Evolutionary conservation across 2,888 invertebrate species (phyloP), one percentile per base, ranked within the genome.

Genomic region (Acrobasis consociella): DNA sequence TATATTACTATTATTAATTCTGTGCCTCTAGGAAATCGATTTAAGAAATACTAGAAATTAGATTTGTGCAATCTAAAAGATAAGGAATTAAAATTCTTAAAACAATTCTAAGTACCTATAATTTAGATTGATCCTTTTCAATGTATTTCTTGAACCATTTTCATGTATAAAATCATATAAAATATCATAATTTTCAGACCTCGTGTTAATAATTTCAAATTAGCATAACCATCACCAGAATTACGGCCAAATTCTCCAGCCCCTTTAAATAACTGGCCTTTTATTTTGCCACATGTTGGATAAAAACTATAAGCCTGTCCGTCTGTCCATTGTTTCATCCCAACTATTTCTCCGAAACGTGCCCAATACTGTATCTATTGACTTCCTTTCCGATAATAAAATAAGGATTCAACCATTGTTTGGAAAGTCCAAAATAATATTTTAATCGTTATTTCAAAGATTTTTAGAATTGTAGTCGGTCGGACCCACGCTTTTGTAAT

Each of bases 331-430:
- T 89, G 89, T 90, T 87, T 89, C 85, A 87, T 74, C 73, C 75
- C 78, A 80, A 73, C 69, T 76, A 77, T 82, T 88, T 89, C 89
- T 69, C 67, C 77, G 89, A 89, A 89, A 76, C 69, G 65, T 74
- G 68, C 66, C 77, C 82, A 83, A 86, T 88, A 85, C 79, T 76
- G 80, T 89, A 89, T 89, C 89, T 89, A 83, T 89, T 84, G 83
- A 89, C 84, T 89, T 91, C 91, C 90, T 87, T 77, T 84, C 76
- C 73, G 89, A 90, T 90, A 87, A 76, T 87, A 88, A 89, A 87
- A 80, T 84, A 78, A 83, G 82, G 76, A 77, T 69, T 38, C 60
- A 68, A 64, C 83, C 72, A 85, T 91, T 91, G 90, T 91, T 86
- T 87, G 85, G 73, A 74, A 72, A 74, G 71, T 80, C 78, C 76